Evolutionary conservation across 2,113 vertebrate genomes (phyloP).

Genomic region (Eulacestoma nigropectus): DNA sequence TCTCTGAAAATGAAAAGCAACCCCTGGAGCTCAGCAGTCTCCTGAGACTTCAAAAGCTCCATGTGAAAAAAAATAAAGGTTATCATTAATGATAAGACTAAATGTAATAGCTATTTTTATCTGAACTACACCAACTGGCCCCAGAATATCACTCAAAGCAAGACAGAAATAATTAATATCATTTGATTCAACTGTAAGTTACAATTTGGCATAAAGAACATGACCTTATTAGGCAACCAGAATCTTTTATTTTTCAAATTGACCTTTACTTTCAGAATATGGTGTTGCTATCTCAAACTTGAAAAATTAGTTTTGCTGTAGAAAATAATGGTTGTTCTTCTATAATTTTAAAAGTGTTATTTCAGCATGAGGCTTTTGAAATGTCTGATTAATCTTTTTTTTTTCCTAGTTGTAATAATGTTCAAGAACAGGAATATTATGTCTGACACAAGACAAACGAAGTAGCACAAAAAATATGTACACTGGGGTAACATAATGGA

Average conservation of each 20-base stretch:
- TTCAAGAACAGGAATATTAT: not conserved
- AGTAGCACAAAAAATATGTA: slow-evolving; percentile 13
- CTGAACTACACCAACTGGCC: not conserved
- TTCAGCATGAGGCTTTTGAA: slow-evolving; percentile 6
- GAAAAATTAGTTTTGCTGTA: not conserved
- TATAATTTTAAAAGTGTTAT: not conserved
- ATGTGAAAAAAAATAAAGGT: not conserved
- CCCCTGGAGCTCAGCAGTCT: not conserved
- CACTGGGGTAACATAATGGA: slow-evolving; percentile 2
- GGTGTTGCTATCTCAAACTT: not conserved
- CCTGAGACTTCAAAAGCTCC: not conserved
- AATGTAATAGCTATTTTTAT: slow-evolving; percentile 8
- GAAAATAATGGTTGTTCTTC: not conserved
- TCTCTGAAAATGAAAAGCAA: not conserved
- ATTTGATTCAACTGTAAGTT: not conserved
- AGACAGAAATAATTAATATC: slow-evolving; percentile 12
- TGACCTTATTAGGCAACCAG: not conserved
- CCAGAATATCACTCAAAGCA: not conserved
- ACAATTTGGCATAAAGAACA: not conserved
- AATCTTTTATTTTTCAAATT: not conserved
- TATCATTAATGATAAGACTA: not conserved
- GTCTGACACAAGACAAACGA: slow-evolving; percentile 47
- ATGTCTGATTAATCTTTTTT: slow-evolving; percentile 27
- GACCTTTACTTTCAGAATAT: not conserved
- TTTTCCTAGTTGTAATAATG: not conserved